These are phyloP conservation scores for Melanogrammus aeglefinus DNA, from an alignment of 2,797 vertebrate genomes.

Conservation along the genomic window DNA sequence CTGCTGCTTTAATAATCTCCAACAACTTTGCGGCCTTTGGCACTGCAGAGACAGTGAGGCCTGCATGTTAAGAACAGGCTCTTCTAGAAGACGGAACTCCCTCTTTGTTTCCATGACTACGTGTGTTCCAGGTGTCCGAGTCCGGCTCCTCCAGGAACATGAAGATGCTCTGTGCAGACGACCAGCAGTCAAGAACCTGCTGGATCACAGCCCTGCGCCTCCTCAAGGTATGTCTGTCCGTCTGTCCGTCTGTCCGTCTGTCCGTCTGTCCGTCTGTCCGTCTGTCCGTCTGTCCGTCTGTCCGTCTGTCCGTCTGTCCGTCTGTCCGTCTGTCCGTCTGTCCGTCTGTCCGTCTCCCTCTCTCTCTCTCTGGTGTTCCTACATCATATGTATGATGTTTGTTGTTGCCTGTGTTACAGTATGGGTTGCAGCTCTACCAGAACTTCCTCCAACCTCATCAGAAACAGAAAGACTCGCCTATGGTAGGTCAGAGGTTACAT, in stretches of 20 bases:
- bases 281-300: background rate
- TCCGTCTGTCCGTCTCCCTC: background rate
- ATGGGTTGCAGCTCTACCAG: conserved; percentile 94
- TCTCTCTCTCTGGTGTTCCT: background rate
- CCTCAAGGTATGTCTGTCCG: conserved; percentile 83
- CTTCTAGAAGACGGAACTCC: conserved; percentile 15
- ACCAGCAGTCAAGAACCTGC: conserved; percentile 90
- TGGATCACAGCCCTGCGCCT: conserved; percentile 97
- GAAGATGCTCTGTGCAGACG: conserved; percentile 95
- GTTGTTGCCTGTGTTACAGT: conserved; percentile 71
- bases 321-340: too few relatives aligned
- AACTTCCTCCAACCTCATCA: conserved; percentile 91
- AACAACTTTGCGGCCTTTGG: conserved; percentile 23
- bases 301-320: conserved; percentile 60
- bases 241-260: too few relatives aligned
- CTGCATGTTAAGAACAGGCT: background rate
- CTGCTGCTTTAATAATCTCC: background rate
- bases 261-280: background rate
- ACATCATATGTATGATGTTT: conserved; percentile 12
- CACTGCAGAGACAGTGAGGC: too few relatives aligned
- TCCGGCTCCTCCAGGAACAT: conserved; percentile 87
- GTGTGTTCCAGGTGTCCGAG: conserved; percentile 82
- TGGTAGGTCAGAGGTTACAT: conserved; percentile 76
- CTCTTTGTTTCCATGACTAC: conserved; percentile 25
- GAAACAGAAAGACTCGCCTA: conserved; percentile 86